These are phyloP conservation scores for Mormyrops attenuatus DNA, from an alignment of 2,797 vertebrate species.

Conservation along the genomic window DNA sequence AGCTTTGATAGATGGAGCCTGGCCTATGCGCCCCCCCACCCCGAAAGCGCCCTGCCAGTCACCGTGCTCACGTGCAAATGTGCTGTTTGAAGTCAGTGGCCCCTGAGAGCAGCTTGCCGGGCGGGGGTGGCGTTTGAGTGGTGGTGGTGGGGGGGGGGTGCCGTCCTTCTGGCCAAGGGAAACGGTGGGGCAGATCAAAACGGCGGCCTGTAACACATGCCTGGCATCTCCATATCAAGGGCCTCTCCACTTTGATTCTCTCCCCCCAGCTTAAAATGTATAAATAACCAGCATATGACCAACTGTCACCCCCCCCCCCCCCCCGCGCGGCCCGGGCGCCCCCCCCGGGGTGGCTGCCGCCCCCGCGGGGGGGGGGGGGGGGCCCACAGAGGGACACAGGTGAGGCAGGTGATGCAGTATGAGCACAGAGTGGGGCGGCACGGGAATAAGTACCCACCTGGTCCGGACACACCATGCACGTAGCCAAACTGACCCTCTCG, in stretches of 20 bases:
- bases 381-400: not conserved
- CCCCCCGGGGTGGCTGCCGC: no score
- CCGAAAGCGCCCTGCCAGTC: not conserved
- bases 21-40: not conserved
- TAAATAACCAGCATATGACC: not conserved
- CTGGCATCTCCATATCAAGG: slow-evolving; percentile 6
- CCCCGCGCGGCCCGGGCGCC: no score
- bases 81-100: slow-evolving; percentile 16
- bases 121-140: not conserved
- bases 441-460: slow-evolving; percentile 62
- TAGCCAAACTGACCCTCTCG: slow-evolving; percentile 79
- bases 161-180: not conserved
- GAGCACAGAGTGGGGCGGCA: not conserved
- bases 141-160: not conserved
- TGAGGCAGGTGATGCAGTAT: not conserved
- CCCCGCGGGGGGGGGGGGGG: no score
- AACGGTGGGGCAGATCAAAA: not conserved
- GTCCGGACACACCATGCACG: slow-evolving; percentile 87
- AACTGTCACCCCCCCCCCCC: not conserved
- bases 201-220: not conserved
- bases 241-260: slow-evolving; percentile 16
- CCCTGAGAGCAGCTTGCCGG: not conserved
- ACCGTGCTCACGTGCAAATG: not conserved
- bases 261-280: not conserved
- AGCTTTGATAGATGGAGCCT: not conserved